Evolutionary conservation across 2,113 vertebrate species (phyloP), one percentile per base, ranked within the genome.

Genomic region (Charina bottae): DNA sequence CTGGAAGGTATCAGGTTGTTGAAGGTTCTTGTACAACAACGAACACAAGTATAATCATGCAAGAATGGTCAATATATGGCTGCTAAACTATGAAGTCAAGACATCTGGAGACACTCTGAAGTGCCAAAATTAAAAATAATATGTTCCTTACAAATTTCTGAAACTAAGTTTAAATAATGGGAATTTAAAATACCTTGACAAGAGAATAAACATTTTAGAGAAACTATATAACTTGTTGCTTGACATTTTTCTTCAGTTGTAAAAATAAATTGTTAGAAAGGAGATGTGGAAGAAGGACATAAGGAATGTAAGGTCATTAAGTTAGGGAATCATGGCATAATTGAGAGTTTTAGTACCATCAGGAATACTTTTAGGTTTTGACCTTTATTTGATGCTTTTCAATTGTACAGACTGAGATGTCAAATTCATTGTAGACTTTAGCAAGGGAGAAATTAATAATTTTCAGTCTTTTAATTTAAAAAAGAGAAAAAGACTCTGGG

Each of bases 301-400:
- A 91, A 93, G 21, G n/a, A 94, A 93, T 24, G 0, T 83, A 62
- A 92, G 92, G 46, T 88, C 28, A 28, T 93, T 85, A 72, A 1
- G 0, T 92, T 93, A 88, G 72, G 90, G 88, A 88, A 24, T 93
- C 4, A 12, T 64, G 90, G 21, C 21, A 84, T 87, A 89, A 90
- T 85, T 83, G 59, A 91, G 17, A 68, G 88, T 24, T 68, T 89
- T 92, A 87, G 42, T 91, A 72, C 55, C 85, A 88, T 42, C 94
- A 93, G 85, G 62, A 90, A 92, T 46, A 92, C 60, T 21, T 54
- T 53, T 89, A 90, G 60, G 91, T 86, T 95, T 64, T 95, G 88
- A 92, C 68, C 88, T 94, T 96, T 93, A 86, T 93, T 94, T 94
- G 84, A 95, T 95, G 93, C 90, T 91, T 62, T 92, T 62, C 92